phyloP scores from a whole-genome alignment of 2,888 invertebrate species.

The Melieria picta region DNA sequence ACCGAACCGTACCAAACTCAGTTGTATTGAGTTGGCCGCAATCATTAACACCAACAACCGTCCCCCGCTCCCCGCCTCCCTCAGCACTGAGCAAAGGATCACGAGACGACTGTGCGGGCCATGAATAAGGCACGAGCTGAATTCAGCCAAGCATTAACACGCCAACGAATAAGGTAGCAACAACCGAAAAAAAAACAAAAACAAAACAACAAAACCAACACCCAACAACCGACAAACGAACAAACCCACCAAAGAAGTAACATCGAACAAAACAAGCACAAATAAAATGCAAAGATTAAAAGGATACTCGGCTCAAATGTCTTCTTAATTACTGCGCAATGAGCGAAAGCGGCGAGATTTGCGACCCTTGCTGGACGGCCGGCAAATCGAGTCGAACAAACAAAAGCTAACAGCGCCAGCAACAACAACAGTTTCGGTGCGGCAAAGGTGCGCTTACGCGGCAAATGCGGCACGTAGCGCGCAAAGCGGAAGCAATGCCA shows the following conservation, averaged over 20 bases:
- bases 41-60: conserved; percentile 26
- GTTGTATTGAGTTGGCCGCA: conserved; percentile 26
- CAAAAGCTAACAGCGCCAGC: background rate
- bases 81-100: no score
- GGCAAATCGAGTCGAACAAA: background rate
- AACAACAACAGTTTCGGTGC: background rate
- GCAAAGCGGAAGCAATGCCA: background rate
- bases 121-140: conserved; percentile 39
- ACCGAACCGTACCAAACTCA: conserved; percentile 8
- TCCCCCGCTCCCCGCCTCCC: background rate
- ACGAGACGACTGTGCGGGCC: background rate
- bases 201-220: conserved; percentile 12
- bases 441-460: background rate
- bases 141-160: conserved; percentile 44
- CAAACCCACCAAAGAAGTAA: conserved; percentile 24
- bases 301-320: conserved; percentile 59
- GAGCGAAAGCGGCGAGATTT: conserved; percentile 35
- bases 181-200: conserved; percentile 27
- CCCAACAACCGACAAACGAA: background rate
- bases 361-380: no score
- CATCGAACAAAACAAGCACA: conserved; percentile 41
- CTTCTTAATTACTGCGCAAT: conserved; percentile 59
- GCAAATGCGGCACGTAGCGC: background rate
- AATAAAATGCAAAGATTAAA: conserved; percentile 51
- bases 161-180: conserved; percentile 12